A percentile compares a stretch with the other conserved stretches of the same genome.
These are phyloP conservation scores for Mythimna vitellina DNA, from an alignment of 2,888 invertebrate species.

Conservation along the genomic window DNA sequence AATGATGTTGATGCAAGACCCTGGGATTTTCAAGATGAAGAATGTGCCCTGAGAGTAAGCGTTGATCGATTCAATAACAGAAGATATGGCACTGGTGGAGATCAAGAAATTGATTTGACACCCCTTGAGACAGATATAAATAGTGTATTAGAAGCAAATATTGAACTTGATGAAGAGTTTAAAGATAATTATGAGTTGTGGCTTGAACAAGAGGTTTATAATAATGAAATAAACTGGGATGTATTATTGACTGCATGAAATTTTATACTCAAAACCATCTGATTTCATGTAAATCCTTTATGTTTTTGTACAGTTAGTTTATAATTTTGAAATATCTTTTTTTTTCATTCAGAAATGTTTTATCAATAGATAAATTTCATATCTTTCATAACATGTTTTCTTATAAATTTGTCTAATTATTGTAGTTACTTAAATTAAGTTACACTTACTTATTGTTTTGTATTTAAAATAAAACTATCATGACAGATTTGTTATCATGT, in stretches of 20 bases:
- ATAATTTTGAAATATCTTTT: conserved; percentile 65
- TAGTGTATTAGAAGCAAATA: conserved; percentile 94
- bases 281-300: conserved; percentile 46
- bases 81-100: conserved; percentile 93
- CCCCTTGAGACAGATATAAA: conserved; percentile 95
- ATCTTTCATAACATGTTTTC: conserved; percentile 59
- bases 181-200: conserved; percentile 98
- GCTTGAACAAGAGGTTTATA: conserved; percentile 99
- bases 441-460: conserved; percentile 59
- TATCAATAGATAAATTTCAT: conserved; percentile 56
- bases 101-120: conserved; percentile 91
- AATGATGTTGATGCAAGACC: conserved; percentile 99
- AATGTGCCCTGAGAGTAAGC: conserved; percentile 97
- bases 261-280: conserved; percentile 45
- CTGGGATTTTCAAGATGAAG: conserved; percentile 99
- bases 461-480: conserved; percentile 58
- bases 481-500: conserved; percentile 55
- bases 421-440: conserved; percentile 61
- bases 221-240: conserved; percentile 96
- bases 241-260: conserved; percentile 81
- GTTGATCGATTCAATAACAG: conserved; percentile 99
- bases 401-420: conserved; percentile 60
- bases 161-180: conserved; percentile 97
- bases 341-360: conserved; percentile 63
- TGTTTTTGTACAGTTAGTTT: conserved; percentile 70